Conservation (phyloP, 1,140 invertebrate species). For the Drosophila nigromelanica region DNA sequence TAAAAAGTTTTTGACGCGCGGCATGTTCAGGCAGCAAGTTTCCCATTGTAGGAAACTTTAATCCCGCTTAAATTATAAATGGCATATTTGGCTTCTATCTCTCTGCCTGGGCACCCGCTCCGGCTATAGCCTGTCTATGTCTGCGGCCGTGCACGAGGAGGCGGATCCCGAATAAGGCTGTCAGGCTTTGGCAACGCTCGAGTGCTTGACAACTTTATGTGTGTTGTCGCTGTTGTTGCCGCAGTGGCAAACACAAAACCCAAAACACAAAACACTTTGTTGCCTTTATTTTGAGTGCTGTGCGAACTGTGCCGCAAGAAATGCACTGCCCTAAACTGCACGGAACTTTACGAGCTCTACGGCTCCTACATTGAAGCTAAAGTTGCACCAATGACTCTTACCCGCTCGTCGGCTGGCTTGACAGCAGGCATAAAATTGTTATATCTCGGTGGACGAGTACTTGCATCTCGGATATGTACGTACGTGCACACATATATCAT, state of each 20-base stretch:
- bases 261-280: conserved; percentile 68
- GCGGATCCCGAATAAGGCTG: conserved; percentile 10
- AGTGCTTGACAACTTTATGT: conserved; percentile 72
- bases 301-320: conserved; percentile 40
- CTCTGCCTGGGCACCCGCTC: conserved; percentile 14
- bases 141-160: not conserved
- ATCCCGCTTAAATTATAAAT: conserved; percentile 82
- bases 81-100: conserved; percentile 70
- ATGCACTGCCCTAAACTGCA: conserved; percentile 64
- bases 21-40: conserved; percentile 70
- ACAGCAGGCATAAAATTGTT: conserved; percentile 55
- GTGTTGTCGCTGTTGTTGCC: conserved; percentile 63
- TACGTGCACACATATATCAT: too few relatives aligned
- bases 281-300: conserved; percentile 68
- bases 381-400: not conserved
- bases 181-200: conserved; percentile 40
- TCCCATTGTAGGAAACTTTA: conserved; percentile 76
- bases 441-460: too few relatives aligned
- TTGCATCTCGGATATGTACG: too few relatives aligned
- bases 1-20: conserved; percentile 77
- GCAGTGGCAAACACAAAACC: conserved; percentile 22
- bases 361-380: conserved; percentile 11
- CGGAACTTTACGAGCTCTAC: conserved; percentile 64
- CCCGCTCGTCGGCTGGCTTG: conserved; percentile 37
- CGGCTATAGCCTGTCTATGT: conserved; percentile 14